A percentile compares a stretch with the other conserved stretches of the same genome.
Conservation (phyloP, 2,797 vertebrate species). For the Ctenosaura bakeri region DNA sequence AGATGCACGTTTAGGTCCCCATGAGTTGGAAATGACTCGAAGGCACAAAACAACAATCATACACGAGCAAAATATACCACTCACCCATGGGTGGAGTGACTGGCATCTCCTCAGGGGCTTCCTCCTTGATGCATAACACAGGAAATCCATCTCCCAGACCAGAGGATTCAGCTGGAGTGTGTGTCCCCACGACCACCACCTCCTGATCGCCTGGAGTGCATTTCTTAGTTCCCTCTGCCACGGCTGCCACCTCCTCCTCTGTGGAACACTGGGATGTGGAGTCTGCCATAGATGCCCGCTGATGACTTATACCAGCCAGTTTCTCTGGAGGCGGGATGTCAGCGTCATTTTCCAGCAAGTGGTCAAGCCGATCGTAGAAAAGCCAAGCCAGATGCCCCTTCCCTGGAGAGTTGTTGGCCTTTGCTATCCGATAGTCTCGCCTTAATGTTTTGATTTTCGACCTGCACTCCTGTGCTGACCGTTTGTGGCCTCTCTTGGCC, state of each 20-base stretch:
- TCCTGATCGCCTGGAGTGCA: not conserved
- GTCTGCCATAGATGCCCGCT: not conserved
- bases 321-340: not conserved
- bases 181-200: not conserved
- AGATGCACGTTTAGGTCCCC: too few relatives aligned
- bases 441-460: slow-evolving; percentile 38
- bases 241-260: not conserved
- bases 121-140: not conserved
- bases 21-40: too few relatives aligned
- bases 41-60: too few relatives aligned
- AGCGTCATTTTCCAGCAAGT: slow-evolving; percentile 17
- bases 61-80: not conserved
- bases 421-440: slow-evolving; percentile 32
- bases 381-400: slow-evolving; percentile 42
- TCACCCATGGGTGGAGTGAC: slow-evolving; percentile 5
- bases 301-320: not conserved
- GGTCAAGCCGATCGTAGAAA: slow-evolving; percentile 26
- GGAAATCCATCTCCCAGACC: not conserved
- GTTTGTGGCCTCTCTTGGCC: slow-evolving; percentile 34
- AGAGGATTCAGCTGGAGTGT: not conserved
- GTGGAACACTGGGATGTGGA: slow-evolving; percentile 20
- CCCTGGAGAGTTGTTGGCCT: slow-evolving; percentile 37
- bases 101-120: slow-evolving; percentile 20
- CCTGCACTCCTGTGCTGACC: slow-evolving; percentile 23
- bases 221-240: not conserved